Evolutionary conservation across 2,888 invertebrate species (phyloP), one percentile per base, ranked within the genome.

Genomic region (Callimorpha dominula): DNA sequence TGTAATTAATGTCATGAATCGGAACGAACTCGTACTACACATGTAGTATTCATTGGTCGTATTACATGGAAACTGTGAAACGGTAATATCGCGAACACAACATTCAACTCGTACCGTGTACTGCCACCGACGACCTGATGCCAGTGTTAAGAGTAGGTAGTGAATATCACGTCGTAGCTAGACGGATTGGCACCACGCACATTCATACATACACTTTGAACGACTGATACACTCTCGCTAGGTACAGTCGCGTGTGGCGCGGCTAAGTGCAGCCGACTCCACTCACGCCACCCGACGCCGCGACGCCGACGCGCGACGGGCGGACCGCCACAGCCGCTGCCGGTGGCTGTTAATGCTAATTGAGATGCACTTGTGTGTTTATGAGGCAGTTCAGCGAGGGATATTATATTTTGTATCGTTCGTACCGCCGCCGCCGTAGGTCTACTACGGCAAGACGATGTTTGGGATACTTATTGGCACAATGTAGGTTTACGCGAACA

Each of bases 351-450:
- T 57, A 4, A 15, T 42, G 46, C 57, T 68, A n/a, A 20, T 68
- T 68, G 68, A 60, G 20, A 57, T 57, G 57, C 57, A 67, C 67
- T 57, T 57, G n/a, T 57, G 14, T n/a, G n/a, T n/a, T n/a, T 57
- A 8, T 20, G n/a, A 17, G 12, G 17, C 46, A n/a, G 1, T 31
- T 17, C 17, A n/a, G 17, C 52, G 9, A 20, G 11, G 0, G 11
- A 57, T 4, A 20, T 20, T 0, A 54, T 54, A 54, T n/a, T 54
- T 8, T 54, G 8, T 43, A 43, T 43, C 43, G 43, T 43, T 43
- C 8, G 8, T 43, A 43, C 43, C n/a, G n/a, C n/a, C n/a, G n/a
- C n/a, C n/a, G n/a, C n/a, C n/a, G n/a, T n/a, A n/a, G n/a, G n/a
- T n/a, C n/a, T n/a, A n/a, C n/a, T n/a, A 1, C 49, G 6, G 11